These are phyloP conservation scores for Drosophila ohnishii DNA, from an alignment of 1,140 invertebrate genomes.

Conservation along the genomic window DNA sequence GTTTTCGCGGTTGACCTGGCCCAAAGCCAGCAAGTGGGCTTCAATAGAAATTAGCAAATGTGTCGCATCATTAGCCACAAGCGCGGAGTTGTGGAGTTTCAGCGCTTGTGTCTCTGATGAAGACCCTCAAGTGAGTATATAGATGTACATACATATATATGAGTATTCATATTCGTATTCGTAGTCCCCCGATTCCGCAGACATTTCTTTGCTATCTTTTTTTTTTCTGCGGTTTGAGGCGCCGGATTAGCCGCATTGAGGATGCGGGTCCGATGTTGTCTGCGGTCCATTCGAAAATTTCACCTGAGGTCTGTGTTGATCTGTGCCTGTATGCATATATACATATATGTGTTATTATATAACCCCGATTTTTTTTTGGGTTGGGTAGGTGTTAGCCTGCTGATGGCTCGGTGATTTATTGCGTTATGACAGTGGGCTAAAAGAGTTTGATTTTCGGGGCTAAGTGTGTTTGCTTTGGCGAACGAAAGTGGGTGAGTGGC, in stretches of 20 bases:
- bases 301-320: conserved; percentile 49
- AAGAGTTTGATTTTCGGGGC: conserved; percentile 49
- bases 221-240: conserved; percentile 65
- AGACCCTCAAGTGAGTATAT: conserved; percentile 71
- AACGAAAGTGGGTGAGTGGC: conserved; percentile 56
- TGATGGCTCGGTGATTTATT: conserved; percentile 71
- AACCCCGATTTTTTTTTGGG: conserved; percentile 63
- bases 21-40: conserved; percentile 64
- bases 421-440: conserved; percentile 74
- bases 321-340: conserved; percentile 20
- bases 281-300: conserved; percentile 42
- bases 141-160: background rate
- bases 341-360: conserved; percentile 51
- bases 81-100: conserved; percentile 32
- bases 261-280: conserved; percentile 63
- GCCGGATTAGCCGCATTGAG: conserved; percentile 76
- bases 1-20: conserved; percentile 65
- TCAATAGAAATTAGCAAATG: conserved; percentile 82
- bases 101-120: conserved; percentile 53
- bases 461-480: conserved; percentile 70
- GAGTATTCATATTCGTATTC: background rate
- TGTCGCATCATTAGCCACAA: conserved; percentile 81
- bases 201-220: conserved; percentile 22
- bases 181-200: conserved; percentile 13
- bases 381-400: conserved; percentile 75